Percentiles rank a stretch among this genome's conserved stretches.
Evolutionary conservation across 2,888 invertebrate genomes (phyloP).

Genomic region (Sepiola atlantica): DNA sequence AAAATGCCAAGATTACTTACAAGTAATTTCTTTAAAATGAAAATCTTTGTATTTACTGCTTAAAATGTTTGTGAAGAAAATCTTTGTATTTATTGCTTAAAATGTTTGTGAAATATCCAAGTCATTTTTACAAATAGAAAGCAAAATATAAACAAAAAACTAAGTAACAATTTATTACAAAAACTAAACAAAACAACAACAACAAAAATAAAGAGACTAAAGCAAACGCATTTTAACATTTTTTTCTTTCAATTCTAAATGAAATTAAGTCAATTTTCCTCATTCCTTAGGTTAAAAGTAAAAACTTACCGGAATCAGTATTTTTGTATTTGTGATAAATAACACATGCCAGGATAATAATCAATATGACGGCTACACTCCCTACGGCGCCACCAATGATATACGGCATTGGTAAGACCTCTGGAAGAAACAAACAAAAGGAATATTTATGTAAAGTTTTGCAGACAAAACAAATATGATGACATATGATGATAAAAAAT

Average conservation of each 20-base stretch:
- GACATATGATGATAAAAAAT: too few relatives aligned
- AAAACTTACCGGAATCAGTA: constrained; percentile 62
- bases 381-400: constrained; percentile 90
- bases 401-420: constrained; percentile 81
- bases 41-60: neutral
- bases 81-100: neutral
- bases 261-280: neutral
- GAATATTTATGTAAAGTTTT: too few relatives aligned
- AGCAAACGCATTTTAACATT: neutral
- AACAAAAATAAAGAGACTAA: constrained; percentile 10
- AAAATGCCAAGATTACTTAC: too few relatives aligned
- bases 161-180: constrained; percentile 16
- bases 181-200: neutral
- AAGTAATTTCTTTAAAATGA: neutral
- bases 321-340: constrained; percentile 63
- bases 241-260: neutral
- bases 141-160: constrained; percentile 5
- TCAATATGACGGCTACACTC: constrained; percentile 89
- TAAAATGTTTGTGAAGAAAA: neutral
- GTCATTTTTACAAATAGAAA: constrained; percentile 7
- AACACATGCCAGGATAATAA: constrained; percentile 77
- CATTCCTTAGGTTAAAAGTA: neutral
- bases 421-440: constrained; percentile 57
- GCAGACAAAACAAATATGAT: too few relatives aligned
- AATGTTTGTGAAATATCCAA: constrained; percentile 3